A percentile compares a stretch with the other conserved stretches of the same genome.
Conservation (phyloP, 2,797 vertebrate species). For the Tachyglossus aculeatus region DNA sequence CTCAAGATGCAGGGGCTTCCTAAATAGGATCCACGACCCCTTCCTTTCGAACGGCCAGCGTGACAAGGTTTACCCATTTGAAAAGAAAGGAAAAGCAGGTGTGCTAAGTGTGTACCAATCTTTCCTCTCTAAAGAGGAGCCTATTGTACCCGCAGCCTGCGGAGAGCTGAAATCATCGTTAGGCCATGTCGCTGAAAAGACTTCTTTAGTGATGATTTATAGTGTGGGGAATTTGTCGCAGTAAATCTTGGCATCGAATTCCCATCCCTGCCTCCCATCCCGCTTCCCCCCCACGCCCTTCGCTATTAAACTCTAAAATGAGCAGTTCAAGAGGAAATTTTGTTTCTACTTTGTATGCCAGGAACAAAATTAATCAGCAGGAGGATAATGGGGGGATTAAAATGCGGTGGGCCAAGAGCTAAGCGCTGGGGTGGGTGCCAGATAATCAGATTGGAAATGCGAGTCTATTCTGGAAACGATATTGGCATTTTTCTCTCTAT, state of each 20-base stretch:
- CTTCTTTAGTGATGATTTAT: conserved; percentile 78
- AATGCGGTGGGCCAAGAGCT: too few relatives aligned
- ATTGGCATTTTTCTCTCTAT: too few relatives aligned
- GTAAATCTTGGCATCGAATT: conserved; percentile 68
- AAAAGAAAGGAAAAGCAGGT: conserved; percentile 63
- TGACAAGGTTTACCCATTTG: too few relatives aligned
- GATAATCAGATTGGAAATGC: too few relatives aligned
- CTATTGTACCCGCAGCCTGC: conserved; percentile 66
- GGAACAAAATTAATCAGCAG: conserved; percentile 65
- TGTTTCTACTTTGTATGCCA: conserved; percentile 59
- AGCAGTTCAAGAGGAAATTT: conserved; percentile 65
- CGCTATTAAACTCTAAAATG: conserved; percentile 61
- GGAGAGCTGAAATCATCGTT: conserved; percentile 69
- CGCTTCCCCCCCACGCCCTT: too few relatives aligned
- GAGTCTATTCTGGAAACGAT: too few relatives aligned
- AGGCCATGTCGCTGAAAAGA: conserved; percentile 59
- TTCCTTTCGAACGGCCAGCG: too few relatives aligned
- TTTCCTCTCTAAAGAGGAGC: conserved; percentile 44
- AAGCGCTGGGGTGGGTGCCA: too few relatives aligned
- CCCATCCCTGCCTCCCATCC: conserved; percentile 72
- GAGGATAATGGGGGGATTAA: conserved; percentile 62
- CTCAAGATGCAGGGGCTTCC: conserved; percentile 49
- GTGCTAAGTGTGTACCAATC: conserved; percentile 62
- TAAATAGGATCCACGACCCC: conserved; percentile 47
- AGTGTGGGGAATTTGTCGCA: conserved; percentile 64